Evolutionary conservation across 2,888 invertebrate species (phyloP).

Genomic region (Ceriagrion tenellum): DNA sequence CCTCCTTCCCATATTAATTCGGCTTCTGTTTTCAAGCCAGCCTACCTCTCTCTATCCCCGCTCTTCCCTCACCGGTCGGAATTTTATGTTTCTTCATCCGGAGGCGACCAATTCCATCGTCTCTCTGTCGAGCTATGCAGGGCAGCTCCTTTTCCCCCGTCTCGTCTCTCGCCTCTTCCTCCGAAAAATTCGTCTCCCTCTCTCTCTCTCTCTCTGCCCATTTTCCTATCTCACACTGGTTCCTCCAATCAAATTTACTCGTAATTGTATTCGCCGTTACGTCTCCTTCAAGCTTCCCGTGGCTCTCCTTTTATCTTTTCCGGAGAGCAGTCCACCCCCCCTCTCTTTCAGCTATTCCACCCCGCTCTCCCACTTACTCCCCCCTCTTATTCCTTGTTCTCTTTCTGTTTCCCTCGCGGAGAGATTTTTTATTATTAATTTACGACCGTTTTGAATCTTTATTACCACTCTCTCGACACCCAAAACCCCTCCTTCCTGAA

Average conservation of each 20-base stretch:
- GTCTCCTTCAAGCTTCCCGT: too few species aligned
- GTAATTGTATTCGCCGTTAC: constrained; percentile 29
- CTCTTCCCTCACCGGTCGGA: neutral
- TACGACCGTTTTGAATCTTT: neutral
- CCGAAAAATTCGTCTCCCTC: too few species aligned
- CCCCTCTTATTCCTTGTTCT: neutral
- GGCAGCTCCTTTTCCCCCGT: neutral
- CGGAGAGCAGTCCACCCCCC: too few species aligned
- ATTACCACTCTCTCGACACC: neutral
- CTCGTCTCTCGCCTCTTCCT: neutral
- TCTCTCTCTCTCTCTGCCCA: too few species aligned
- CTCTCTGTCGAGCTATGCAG: neutral
- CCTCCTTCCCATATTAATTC: constrained; percentile 2
- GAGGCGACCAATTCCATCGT: neutral
- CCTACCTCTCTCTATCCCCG: neutral
- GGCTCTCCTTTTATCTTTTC: neutral
- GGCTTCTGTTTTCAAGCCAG: constrained; percentile 41
- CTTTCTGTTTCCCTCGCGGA: neutral
- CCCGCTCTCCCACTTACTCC: neutral
- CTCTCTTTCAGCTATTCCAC: neutral
- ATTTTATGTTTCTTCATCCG: constrained; percentile 14
- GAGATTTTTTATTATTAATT: constrained; percentile 32
- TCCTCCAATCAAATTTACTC: constrained; percentile 29
- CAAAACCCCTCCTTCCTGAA: neutral
- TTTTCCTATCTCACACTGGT: neutral